Base-by-base conservation (phyloP, 92 coral and sea anemone genomes). In the Umimayanthus kanabou region DNA sequence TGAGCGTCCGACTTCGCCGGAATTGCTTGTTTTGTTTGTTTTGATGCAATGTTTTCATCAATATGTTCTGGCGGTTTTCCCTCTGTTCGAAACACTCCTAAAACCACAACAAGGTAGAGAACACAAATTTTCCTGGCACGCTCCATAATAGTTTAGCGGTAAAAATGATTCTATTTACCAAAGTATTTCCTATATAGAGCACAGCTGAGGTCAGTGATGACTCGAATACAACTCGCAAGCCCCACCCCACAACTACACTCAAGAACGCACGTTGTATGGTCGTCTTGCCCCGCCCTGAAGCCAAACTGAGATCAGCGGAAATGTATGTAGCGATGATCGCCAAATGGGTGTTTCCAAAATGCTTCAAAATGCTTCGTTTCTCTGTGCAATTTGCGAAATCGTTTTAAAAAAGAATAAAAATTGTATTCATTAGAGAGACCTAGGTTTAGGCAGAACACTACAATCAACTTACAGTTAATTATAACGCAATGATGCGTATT, bases 11-110 rank as follows among this genome's bases (percentile, higher is more conserved):
- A 55, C 33, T 83, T 64, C 22, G 37, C 77, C 2, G 77, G 87
- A 39, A 40, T 58, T 16, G 53, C 87, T 9, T 84, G 89, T 16
- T 88, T 83, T 70, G 87, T 83, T 69, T 82, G 76, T 67, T 23
- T 42, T 45, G 78, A 33, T 26, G 40, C 16, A 28, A 67, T 20
- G 18, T 78, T 23, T 25, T 72, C 76, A 74, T 77, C 80, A 26
- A 81, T 81, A 81, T 81, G 87, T 57, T 88, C 86, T n/a, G 80
- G 64, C 29, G 83, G 79, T 75, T 89, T 83, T 5, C 71, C 80
- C 25, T 89, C 82, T 0, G 66, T 80, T 6, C 30, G 65, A 50
- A 83, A 26, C 6, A 76, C 40, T 71, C 58, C 74, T 30, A 29
- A 50, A 67, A 70, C 22, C 39, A 71, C 49, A 26, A 70, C 2